Evolutionary conservation across 2,113 vertebrate species (phyloP).

Genomic region (Colossoma macropomum): DNA sequence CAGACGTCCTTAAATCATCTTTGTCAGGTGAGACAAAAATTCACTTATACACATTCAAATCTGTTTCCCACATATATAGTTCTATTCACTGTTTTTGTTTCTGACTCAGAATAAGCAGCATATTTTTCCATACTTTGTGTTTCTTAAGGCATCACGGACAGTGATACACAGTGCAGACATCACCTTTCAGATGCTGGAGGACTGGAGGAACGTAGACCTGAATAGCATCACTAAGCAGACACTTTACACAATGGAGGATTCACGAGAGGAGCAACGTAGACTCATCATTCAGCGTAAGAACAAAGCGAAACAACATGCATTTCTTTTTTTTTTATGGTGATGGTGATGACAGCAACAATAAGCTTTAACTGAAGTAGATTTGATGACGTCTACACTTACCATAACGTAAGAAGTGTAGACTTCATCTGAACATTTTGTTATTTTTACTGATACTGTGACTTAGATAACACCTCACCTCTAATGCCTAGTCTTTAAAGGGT

Average conservation of each 20-base stretch:
- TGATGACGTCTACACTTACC: too few species aligned
- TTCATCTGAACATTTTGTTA: too few species aligned
- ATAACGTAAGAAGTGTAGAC: too few species aligned
- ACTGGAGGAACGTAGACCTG: constrained; percentile 98
- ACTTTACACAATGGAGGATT: constrained; percentile 98
- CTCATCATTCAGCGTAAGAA: constrained; percentile 94
- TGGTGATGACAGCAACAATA: too few species aligned
- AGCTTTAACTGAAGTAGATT: too few species aligned
- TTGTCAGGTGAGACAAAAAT: constrained; percentile 85
- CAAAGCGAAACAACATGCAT: too few species aligned
- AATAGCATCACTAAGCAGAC: constrained; percentile 99
- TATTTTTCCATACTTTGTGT: constrained; percentile 55
- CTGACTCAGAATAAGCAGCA: not conserved
- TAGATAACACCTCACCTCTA: too few species aligned
- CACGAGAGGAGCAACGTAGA: constrained; percentile 91
- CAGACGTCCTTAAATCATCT: constrained; percentile 98
- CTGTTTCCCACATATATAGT: too few species aligned
- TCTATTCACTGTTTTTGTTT: too few species aligned
- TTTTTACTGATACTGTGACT: too few species aligned
- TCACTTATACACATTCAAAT: not conserved
- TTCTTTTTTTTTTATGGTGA: too few species aligned
- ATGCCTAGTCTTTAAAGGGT: too few species aligned
- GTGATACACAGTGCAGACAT: constrained; percentile 99
- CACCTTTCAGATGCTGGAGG: constrained; percentile 99
- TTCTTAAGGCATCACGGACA: constrained; percentile 89